Percentiles rank a stretch among this genome's conserved stretches.
Evolutionary conservation across 2,113 vertebrate genomes (phyloP).

Genomic region (Abramis brama): DNA sequence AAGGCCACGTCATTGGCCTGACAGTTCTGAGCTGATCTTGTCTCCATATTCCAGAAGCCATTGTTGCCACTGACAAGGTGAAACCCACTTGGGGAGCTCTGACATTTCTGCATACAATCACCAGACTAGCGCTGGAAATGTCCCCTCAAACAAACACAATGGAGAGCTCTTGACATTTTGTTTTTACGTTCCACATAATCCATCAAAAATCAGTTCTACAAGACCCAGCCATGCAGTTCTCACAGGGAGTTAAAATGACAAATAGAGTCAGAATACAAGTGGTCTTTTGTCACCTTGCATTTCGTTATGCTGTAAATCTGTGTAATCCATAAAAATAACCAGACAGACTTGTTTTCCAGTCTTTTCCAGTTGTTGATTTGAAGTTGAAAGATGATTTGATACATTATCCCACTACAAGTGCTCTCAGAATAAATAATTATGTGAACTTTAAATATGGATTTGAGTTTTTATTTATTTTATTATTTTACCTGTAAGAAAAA

Average conservation of each 20-base stretch:
- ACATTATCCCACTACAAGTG: background rate
- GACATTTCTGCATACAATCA: constrained; percentile 54
- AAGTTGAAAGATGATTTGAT: no score
- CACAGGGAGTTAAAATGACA: constrained; percentile 1
- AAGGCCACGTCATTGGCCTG: constrained; percentile 29
- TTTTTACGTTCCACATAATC: constrained; percentile 5
- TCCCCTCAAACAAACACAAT: constrained; percentile 38
- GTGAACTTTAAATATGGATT: background rate
- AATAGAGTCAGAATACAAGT: background rate
- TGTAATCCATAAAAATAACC: background rate
- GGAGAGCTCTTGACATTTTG: constrained; percentile 50
- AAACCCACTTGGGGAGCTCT: constrained; percentile 32
- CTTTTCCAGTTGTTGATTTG: no score
- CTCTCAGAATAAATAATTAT: background rate
- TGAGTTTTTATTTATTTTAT: background rate
- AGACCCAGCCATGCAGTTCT: constrained; percentile 15
- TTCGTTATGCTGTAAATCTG: background rate
- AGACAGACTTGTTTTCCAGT: background rate
- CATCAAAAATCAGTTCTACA: background rate
- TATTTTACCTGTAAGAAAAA: background rate
- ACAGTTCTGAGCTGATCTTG: constrained; percentile 17
- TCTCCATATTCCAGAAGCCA: constrained; percentile 18
- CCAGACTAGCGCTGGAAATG: constrained; percentile 36
- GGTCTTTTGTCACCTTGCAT: background rate
- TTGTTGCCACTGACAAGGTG: constrained; percentile 34